Evolutionary conservation across 1,140 invertebrate genomes (phyloP).

Genomic region (Bombus superbus): DNA sequence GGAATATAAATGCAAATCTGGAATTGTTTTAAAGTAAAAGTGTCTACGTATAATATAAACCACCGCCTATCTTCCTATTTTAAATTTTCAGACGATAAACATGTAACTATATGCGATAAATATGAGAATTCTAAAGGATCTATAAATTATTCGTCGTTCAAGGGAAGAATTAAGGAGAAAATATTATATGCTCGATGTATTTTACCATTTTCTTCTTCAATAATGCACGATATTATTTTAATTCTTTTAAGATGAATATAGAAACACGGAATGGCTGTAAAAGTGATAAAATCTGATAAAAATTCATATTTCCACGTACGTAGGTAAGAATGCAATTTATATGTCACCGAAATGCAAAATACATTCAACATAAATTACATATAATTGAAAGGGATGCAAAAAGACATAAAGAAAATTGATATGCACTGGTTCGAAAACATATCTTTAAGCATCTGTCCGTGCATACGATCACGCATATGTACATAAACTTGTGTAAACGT

Average conservation of each 20-base stretch:
- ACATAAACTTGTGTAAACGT: conserved; percentile 19
- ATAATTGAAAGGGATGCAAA: neutral
- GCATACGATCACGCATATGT: conserved; percentile 7
- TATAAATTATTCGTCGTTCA: too few species aligned
- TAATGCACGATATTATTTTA: too few species aligned
- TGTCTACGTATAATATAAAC: too few species aligned
- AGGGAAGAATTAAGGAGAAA: too few species aligned
- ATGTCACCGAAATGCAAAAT: neutral
- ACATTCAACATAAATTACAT: neutral
- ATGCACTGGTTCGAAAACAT: conserved; percentile 33
- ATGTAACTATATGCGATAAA: neutral
- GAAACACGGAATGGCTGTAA: too few species aligned
- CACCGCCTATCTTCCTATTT: neutral
- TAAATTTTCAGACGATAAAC: neutral
- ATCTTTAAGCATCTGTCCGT: neutral
- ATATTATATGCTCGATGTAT: too few species aligned
- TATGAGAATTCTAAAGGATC: too few species aligned
- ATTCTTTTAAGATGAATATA: neutral
- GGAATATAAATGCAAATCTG: neutral
- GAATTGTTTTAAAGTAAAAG: too few species aligned
- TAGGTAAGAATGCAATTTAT: neutral
- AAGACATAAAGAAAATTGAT: neutral
- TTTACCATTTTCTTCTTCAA: too few species aligned
- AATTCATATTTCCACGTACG: too few species aligned
- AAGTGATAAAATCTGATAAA: too few species aligned